Percentiles rank a stretch among this genome's conserved stretches.
phyloP scores from a whole-genome alignment of 2,888 invertebrate genomes.

The Rhorus exstirpatorius region DNA sequence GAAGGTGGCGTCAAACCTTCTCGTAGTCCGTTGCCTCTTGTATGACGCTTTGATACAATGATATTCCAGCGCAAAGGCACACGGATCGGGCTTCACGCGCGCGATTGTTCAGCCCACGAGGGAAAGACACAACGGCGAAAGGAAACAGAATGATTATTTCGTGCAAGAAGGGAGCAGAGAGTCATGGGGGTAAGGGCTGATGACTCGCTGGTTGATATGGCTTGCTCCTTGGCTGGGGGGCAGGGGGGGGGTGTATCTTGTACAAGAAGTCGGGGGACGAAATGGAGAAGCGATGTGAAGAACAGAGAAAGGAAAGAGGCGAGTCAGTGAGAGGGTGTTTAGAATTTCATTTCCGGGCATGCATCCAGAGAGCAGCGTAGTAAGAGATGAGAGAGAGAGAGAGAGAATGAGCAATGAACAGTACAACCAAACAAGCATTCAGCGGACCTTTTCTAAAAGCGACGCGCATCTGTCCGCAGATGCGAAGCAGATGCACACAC shows the following conservation, averaged over 20 bases:
- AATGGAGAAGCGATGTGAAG: constrained; percentile 53
- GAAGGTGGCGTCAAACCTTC: constrained; percentile 3
- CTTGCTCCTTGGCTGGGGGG: constrained; percentile 60
- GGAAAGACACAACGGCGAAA: constrained; percentile 46
- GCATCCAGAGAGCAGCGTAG: constrained; percentile 46
- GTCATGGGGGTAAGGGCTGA: constrained; percentile 8
- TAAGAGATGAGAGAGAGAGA: constrained; percentile 65
- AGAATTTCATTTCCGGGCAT: constrained; percentile 85
- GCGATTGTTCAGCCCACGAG: constrained; percentile 32
- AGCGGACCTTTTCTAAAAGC: constrained; percentile 67
- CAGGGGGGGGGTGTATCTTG: constrained; percentile 12
- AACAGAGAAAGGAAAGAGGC: constrained; percentile 66
- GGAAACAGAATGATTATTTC: constrained; percentile 41
- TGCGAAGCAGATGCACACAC: constrained; percentile 82
- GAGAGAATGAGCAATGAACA: constrained; percentile 23
- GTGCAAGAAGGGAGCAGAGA: constrained; percentile 52
- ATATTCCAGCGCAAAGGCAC: constrained; percentile 44
- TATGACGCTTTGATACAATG: constrained; percentile 4
- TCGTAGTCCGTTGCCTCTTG: neutral
- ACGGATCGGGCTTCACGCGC: constrained; percentile 16
- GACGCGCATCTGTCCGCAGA: constrained; percentile 82
- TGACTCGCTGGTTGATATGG: constrained; percentile 55
- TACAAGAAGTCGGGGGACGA: constrained; percentile 31
- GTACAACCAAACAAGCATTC: constrained; percentile 53
- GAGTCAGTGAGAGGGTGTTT: constrained; percentile 80